Evolutionary conservation across 2,888 invertebrate species (phyloP).

Genomic region (Lithophane socia): DNA sequence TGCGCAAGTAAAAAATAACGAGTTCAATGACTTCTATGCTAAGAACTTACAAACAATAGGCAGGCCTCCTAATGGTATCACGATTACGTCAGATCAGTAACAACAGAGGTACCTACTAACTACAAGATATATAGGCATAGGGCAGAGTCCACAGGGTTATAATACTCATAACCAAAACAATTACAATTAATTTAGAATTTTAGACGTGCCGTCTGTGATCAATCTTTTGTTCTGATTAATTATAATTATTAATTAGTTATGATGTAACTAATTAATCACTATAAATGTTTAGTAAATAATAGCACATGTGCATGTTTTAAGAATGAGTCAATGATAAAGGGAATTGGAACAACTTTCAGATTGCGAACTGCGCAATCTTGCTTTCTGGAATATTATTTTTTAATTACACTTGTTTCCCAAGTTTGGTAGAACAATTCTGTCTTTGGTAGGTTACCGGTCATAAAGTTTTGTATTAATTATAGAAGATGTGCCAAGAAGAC

Average conservation of each 20-base stretch:
- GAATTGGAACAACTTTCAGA: background rate
- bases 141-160: background rate
- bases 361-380: too few relatives aligned
- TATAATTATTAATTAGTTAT: slow-evolving; percentile 13
- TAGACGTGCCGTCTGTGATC: background rate
- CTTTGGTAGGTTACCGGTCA: background rate
- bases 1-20: background rate
- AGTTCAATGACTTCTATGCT: background rate
- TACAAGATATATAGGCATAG: slow-evolving; percentile 3
- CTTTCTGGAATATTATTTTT: background rate
- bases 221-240: slow-evolving; percentile 22
- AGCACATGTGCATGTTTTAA: background rate
- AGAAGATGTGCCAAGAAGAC: background rate
- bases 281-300: background rate
- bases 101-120: background rate
- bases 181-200: slow-evolving; percentile 9
- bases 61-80: background rate
- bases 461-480: background rate
- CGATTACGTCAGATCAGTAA: slow-evolving; percentile 1
- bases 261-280: background rate
- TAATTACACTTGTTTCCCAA: too few relatives aligned
- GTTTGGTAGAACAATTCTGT: background rate
- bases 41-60: background rate
- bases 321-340: background rate
- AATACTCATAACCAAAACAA: slow-evolving; percentile 33